Base-by-base conservation (phyloP, 2,113 vertebrate species). In the Eleginops maclovinus region DNA sequence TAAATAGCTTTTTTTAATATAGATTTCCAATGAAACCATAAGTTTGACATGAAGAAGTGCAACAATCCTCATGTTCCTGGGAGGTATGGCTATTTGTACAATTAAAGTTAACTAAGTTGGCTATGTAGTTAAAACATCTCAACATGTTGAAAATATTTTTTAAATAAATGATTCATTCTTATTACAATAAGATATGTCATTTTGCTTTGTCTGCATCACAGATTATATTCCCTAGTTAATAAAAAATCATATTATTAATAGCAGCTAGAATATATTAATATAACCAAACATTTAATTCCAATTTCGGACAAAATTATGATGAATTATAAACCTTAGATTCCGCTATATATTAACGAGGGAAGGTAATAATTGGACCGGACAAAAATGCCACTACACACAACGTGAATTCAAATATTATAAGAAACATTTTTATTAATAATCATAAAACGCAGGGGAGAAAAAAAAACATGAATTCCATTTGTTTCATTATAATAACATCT, bases 371-470 rank as follows among this genome's bases (percentile, higher is more conserved):
- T 0, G 9, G 31, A 24, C 62, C 4, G 1, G 9, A 79, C 28
- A 78, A 5, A 63, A 71, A 46, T 17, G 49, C 28, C 43, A 79
- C 40, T 14, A 36, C 14, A 74, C 66, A 80, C 49, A 62, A 26
- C 62, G 64, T 68, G 40, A 49, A 49, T 85, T 74, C 75, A 91
- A 88, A 78, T 80, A 87, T 92, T 83, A 88, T 93, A 94, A 62
- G 81, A 95, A 94, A 94, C 91, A 88, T 87, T 91, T 93, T 94
- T 94, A 93, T 93, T 93, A 88, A 87, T 92, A 86, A 91, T 88
- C 85, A 92, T 92, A 93, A 92, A 94, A 93, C 72, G 88, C 88
- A 89, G 83, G 59, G 19, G 9, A n/a, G 59, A 8, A 15, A 31
- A 36, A 84, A 82, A 79, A 88, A 87, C 91, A 87, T 88, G 65